Conservation (phyloP, 2,797 vertebrate species). For the Tolypeutes matacus region DNA sequence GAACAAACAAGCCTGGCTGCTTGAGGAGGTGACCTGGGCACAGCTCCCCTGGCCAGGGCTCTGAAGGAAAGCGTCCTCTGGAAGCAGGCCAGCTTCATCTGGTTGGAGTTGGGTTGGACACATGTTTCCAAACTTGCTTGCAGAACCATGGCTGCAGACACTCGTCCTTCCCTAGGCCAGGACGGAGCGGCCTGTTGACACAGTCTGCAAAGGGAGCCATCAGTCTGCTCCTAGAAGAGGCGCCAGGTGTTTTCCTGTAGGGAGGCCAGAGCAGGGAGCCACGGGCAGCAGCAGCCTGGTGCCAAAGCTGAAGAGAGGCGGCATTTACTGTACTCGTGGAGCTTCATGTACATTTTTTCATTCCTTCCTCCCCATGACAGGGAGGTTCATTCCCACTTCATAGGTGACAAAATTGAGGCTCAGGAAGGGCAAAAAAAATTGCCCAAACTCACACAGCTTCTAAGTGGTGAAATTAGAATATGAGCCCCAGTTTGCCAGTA, state of each 20-base stretch:
- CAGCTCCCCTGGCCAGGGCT: neutral
- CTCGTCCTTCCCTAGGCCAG: neutral
- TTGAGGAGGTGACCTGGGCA: neutral
- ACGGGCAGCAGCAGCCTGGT: neutral
- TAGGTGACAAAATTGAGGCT: neutral
- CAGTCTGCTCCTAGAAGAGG: neutral
- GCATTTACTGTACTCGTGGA: rapidly evolving
- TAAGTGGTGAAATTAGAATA: neutral
- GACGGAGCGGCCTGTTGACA: neutral
- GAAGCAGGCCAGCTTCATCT: constrained; percentile 65
- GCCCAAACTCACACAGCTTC: neutral
- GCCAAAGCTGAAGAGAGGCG: too few species aligned
- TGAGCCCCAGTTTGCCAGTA: neutral
- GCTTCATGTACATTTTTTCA: neutral
- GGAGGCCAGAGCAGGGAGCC: rapidly evolving
- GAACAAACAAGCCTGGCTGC: constrained; percentile 8
- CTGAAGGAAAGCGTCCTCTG: neutral
- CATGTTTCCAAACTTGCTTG: constrained; percentile 62
- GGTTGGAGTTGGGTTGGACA: constrained; percentile 59
- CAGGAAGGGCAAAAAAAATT: neutral
- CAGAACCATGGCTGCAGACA: neutral
- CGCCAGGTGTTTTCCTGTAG: neutral
- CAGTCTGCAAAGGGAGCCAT: neutral
- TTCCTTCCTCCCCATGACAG: neutral
- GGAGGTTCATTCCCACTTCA: neutral